These are phyloP conservation scores for Spicauda simplicius DNA, from an alignment of 2,888 invertebrate species.

Conservation along the genomic window DNA sequence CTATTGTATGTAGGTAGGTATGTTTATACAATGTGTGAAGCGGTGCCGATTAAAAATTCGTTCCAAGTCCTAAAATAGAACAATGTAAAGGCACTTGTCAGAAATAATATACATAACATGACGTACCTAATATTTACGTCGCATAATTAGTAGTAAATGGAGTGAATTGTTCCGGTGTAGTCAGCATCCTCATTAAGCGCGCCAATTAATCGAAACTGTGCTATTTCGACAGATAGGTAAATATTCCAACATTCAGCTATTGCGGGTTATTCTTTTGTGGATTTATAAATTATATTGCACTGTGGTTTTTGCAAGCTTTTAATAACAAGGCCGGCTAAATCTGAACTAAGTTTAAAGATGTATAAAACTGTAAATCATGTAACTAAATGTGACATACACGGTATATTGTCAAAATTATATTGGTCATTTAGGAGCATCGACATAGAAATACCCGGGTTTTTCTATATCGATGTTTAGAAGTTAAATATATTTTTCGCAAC, in stretches of 20 bases:
- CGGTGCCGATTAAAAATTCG: neutral
- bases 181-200: constrained; percentile 81
- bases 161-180: constrained; percentile 80
- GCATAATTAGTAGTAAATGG: constrained; percentile 75
- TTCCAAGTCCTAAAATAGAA: constrained; percentile 11
- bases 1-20: too few species aligned
- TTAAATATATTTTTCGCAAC: too few species aligned
- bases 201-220: constrained; percentile 70
- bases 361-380: too few species aligned
- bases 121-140: constrained; percentile 66
- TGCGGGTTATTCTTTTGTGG: constrained; percentile 10
- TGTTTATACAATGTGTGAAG: too few species aligned
- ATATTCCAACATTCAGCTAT: constrained; percentile 42
- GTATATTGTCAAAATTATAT: too few species aligned
- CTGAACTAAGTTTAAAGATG: too few species aligned
- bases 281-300: constrained; percentile 1
- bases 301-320: neutral
- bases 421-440: too few species aligned
- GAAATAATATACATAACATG: constrained; percentile 39
- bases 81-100: constrained; percentile 11
- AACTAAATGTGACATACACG: too few species aligned
- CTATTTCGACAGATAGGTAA: constrained; percentile 70
- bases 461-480: too few species aligned
- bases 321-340: too few species aligned
- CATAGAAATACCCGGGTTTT: too few species aligned